A percentile compares a stretch with the other conserved stretches of the same genome.
These are phyloP conservation scores for Pedetes capensis DNA, from an alignment of 2,113 vertebrate genomes.

Conservation along the genomic window DNA sequence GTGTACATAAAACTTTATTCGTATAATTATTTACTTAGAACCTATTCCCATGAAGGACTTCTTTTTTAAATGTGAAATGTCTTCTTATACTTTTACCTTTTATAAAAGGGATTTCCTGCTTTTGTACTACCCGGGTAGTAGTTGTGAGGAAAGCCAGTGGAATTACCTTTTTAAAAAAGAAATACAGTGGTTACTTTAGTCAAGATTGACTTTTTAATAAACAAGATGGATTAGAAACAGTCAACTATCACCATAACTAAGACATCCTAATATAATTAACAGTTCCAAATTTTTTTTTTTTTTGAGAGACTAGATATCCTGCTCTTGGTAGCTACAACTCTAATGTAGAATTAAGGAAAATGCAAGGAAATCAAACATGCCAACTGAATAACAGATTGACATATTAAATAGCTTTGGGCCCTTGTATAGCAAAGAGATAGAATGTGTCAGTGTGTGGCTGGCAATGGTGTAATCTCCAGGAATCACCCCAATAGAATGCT, in stretches of 20 bases:
- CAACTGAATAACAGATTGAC: slow-evolving; percentile 38
- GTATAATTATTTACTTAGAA: slow-evolving; percentile 60
- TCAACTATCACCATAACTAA: neutral
- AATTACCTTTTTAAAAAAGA: slow-evolving; percentile 47
- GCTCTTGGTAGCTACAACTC: neutral
- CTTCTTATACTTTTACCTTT: slow-evolving; percentile 51
- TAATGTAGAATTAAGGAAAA: slow-evolving; percentile 17
- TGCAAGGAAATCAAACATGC: neutral
- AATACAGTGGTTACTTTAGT: slow-evolving; percentile 52
- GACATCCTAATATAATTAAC: neutral
- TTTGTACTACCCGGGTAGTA: slow-evolving; percentile 65
- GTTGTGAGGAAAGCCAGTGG: slow-evolving; percentile 40
- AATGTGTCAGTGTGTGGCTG: slow-evolving; percentile 25
- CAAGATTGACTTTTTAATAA: slow-evolving; percentile 41
- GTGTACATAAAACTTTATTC: slow-evolving; percentile 67
- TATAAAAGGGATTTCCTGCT: slow-evolving; percentile 65
- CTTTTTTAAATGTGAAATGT: slow-evolving; percentile 60
- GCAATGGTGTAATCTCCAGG: slow-evolving; percentile 33
- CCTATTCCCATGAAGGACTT: slow-evolving; percentile 62
- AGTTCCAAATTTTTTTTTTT: neutral
- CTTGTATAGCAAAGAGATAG: slow-evolving; percentile 44
- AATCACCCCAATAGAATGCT: neutral
- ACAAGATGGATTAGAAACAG: neutral
- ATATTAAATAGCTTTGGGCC: slow-evolving; percentile 58
- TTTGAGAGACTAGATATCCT: neutral